These are phyloP conservation scores for Thunnus thynnus DNA, from an alignment of 2,113 vertebrate species.

Conservation along the genomic window DNA sequence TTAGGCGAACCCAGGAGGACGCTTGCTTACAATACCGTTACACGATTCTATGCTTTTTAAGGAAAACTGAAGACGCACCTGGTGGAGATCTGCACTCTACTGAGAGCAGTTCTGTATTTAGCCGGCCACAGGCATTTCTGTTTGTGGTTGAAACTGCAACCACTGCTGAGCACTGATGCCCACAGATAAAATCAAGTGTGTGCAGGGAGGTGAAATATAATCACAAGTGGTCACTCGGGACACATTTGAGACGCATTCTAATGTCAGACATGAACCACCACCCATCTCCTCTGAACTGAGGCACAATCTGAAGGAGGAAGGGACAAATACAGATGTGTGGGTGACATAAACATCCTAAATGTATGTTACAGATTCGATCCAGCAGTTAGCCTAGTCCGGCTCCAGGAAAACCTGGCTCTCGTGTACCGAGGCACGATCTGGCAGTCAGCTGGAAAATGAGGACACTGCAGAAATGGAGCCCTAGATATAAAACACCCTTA, in stretches of 20 bases:
- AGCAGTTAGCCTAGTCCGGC: conserved; percentile 48
- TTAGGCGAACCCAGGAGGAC: no score
- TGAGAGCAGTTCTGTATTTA: no score
- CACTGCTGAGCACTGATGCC: no score
- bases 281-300: neutral
- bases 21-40: no score
- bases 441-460: conserved; percentile 75
- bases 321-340: neutral
- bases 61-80: no score
- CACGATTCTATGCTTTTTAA: no score
- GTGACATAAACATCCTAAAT: conserved; percentile 3
- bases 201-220: neutral
- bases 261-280: neutral
- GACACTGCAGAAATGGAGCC: conserved; percentile 76
- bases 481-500: conserved; percentile 69
- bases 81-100: no score
- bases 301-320: neutral
- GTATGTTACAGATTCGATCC: conserved; percentile 21
- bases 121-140: no score
- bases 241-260: neutral
- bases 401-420: conserved; percentile 49
- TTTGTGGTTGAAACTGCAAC: no score
- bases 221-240: neutral
- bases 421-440: conserved; percentile 50
- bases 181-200: conserved; percentile 13